A percentile compares a stretch with the other conserved stretches of the same genome.
These are phyloP conservation scores for Gortyna flavago DNA, from an alignment of 2,888 invertebrate genomes.

Conservation along the genomic window DNA sequence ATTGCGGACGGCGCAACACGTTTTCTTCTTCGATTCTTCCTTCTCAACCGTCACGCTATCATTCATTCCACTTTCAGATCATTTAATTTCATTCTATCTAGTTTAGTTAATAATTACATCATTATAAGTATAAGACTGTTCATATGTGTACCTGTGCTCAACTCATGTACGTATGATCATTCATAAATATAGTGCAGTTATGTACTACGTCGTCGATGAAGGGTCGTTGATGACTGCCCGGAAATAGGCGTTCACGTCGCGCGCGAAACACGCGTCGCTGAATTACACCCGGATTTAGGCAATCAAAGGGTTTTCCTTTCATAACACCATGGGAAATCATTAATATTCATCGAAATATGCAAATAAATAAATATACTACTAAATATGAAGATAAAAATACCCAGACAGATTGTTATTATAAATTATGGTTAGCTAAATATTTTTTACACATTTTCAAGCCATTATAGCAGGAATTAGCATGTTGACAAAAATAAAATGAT, in stretches of 20 bases:
- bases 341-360: constrained; percentile 2
- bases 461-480: constrained; percentile 23
- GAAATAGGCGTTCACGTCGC: constrained; percentile 45
- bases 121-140: background rate
- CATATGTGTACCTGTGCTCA: background rate
- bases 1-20: background rate
- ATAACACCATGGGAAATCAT: background rate
- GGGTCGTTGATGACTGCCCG: constrained; percentile 37
- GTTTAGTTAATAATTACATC: background rate
- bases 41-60: background rate
- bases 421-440: constrained; percentile 7
- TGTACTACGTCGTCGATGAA: constrained; percentile 9
- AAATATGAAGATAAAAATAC: background rate
- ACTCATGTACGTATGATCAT: background rate
- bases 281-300: constrained; percentile 40
- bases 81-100: too few species aligned
- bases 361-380: constrained; percentile 6
- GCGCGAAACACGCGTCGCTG: constrained; percentile 20
- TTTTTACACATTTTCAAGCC: background rate
- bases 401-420: background rate
- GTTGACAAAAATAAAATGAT: constrained; percentile 18
- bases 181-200: constrained; percentile 11
- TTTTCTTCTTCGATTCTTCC: background rate
- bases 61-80: background rate
- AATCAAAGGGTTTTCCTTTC: constrained; percentile 43